Evolutionary conservation across 2,797 vertebrate species (phyloP), one percentile per base, ranked within the genome.

Genomic region (Xenopus petersii): DNA sequence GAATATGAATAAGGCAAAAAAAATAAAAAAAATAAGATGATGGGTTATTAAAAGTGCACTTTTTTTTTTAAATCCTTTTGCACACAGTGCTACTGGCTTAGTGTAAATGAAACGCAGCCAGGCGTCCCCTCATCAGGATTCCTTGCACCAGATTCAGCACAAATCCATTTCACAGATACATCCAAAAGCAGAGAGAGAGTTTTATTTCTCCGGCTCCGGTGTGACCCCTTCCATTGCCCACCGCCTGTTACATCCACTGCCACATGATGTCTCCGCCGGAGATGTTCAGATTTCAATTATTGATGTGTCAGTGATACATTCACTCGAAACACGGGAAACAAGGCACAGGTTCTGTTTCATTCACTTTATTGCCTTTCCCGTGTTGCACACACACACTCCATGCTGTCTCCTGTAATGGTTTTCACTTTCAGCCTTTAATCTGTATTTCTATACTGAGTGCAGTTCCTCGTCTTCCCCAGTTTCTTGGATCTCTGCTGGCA

Each of bases 401-500:
- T 51, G 49, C 49, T 51, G 49, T 2, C 2, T 51, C 12, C 49
- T 10, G 11, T 51, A 51, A 12, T 2, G 49, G 12, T 51, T 51
- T 15, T 51, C 49, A 51, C 49, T 51, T 51, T 51, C 49, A 12
- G 9, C 1, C 12, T 51, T 12, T 49, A 49, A 10, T 51, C 49
- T 77, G 7, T 63, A 46, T 66, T 16, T 64, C 49, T 83, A 86
- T 83, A 69, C 82, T 80, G 81, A 75, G 76, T 73, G 76, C 86
- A 42, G 36, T 42, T 42, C 36, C 36, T 42, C 36, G 36, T 42
- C 36, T 42, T 42, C 6, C 36, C 70, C 70, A 24, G 80, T 81
- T 83, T 80, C 86, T 83, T 86, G 64, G 89, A 82, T 91, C 90
- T 86, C 87, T 83, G 90, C 89, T 90, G 89, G 86, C 94, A 90